Evolutionary conservation across 2,888 invertebrate genomes (phyloP).

Genomic region (Chalcosyrphus nemorum): DNA sequence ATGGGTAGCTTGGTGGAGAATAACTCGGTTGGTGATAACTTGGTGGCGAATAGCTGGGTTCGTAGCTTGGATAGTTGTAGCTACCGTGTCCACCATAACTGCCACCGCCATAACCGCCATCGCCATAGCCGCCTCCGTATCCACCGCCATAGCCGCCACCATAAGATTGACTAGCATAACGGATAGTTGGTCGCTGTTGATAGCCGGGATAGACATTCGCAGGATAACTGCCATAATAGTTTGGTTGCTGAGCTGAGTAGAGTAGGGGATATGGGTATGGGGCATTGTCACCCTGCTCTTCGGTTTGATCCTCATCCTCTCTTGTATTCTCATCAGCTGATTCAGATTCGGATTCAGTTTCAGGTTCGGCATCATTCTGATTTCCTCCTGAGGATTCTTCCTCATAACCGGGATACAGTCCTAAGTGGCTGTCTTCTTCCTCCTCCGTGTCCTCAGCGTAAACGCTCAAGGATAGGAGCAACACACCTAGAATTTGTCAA

Average conservation of each 20-base stretch:
- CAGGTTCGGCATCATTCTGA: background rate
- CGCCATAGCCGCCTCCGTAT: background rate
- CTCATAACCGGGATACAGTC: background rate
- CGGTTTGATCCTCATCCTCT: background rate
- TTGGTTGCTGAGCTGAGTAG: background rate
- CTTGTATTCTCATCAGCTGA: background rate
- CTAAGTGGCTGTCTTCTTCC: background rate
- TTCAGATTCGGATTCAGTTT: background rate
- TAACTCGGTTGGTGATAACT: background rate
- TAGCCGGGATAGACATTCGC: background rate
- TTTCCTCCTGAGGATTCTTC: background rate
- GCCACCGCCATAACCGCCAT: background rate
- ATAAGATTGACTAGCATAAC: background rate
- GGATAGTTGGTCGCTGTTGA: background rate
- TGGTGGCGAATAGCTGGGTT: background rate
- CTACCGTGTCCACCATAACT: background rate
- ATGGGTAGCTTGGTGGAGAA: background rate
- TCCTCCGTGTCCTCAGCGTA: constrained; percentile 5
- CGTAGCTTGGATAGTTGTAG: background rate
- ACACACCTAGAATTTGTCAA: constrained; percentile 23
- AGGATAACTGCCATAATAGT: background rate
- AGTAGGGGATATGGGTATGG: background rate
- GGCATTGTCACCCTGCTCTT: background rate
- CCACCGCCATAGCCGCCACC: background rate
- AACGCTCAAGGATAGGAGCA: constrained; percentile 29